Percentiles rank a stretch among this genome's conserved stretches.
These are phyloP conservation scores for Hecatera dysodea DNA, from an alignment of 2,888 invertebrate genomes.

Conservation along the genomic window DNA sequence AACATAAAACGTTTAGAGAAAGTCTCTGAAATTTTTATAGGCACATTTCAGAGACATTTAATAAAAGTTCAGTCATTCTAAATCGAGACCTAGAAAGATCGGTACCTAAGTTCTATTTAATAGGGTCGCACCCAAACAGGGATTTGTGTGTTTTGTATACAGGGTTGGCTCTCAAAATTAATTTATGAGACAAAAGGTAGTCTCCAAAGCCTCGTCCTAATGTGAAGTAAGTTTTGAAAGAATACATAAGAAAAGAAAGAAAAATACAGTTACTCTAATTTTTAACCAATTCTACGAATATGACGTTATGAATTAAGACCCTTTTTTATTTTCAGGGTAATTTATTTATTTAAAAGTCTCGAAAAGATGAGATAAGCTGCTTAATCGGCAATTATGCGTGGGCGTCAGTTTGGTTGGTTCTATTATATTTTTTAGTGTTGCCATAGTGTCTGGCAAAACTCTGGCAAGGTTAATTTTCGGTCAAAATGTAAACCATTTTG, in stretches of 20 bases:
- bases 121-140: constrained; percentile 50
- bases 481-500: too few relatives aligned
- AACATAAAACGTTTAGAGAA: background rate
- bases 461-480: too few relatives aligned
- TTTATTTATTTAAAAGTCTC: constrained; percentile 42
- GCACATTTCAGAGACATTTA: background rate
- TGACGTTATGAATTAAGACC: too few relatives aligned
- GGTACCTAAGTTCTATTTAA: constrained; percentile 32
- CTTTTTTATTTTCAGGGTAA: too few relatives aligned
- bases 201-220: constrained; percentile 67
- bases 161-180: constrained; percentile 77
- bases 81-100: constrained; percentile 13
- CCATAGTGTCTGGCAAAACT: too few relatives aligned
- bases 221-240: constrained; percentile 54
- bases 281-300: too few relatives aligned
- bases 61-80: background rate
- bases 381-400: constrained; percentile 22
- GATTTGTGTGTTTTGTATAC: constrained; percentile 54
- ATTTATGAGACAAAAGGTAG: constrained; percentile 81
- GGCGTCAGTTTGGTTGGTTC: background rate
- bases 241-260: constrained; percentile 30
- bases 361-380: constrained; percentile 31
- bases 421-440: too few relatives aligned
- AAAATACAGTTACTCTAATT: constrained; percentile 65
- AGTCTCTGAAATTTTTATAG: background rate